Conservation (phyloP, 2,888 invertebrate genomes). For the Entomobrya multifasciata region DNA sequence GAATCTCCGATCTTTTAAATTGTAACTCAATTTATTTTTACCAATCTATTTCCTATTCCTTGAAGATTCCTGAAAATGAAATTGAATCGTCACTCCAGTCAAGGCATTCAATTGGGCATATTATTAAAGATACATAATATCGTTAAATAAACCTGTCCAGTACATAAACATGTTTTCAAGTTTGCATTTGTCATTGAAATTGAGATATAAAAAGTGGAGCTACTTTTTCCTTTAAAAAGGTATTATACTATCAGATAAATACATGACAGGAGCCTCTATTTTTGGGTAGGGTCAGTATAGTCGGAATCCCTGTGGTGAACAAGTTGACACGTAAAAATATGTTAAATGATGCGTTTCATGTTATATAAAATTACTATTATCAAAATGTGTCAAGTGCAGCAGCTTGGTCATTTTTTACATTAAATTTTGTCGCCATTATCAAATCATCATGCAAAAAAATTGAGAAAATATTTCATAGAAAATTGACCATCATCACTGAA, state of each 20-base stretch:
- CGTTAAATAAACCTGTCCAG: constrained; percentile 11
- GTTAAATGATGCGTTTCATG: neutral
- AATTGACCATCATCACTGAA: constrained; percentile 23
- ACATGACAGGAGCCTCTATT: too few species aligned
- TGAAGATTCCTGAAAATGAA: neutral
- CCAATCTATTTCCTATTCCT: neutral
- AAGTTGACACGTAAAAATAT: constrained; percentile 1
- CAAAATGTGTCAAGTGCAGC: constrained; percentile 31
- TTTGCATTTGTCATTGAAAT: constrained; percentile 29
- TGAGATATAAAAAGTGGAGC: neutral
- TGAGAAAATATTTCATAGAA: neutral
- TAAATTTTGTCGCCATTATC: neutral
- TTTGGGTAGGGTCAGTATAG: neutral
- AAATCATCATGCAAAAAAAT: constrained; percentile 2
- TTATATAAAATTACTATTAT: neutral
- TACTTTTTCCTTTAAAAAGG: neutral
- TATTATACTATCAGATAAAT: too few species aligned
- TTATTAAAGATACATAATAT: neutral
- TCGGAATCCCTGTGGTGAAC: neutral
- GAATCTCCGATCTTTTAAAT: neutral
- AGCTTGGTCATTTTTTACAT: constrained; percentile 21
- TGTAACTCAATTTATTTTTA: neutral
- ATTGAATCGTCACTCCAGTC: neutral
- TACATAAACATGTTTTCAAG: neutral
- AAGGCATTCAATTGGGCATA: neutral